These are phyloP conservation scores for Panthera uncia DNA, from an alignment of 2,113 vertebrate genomes.

Conservation along the genomic window DNA sequence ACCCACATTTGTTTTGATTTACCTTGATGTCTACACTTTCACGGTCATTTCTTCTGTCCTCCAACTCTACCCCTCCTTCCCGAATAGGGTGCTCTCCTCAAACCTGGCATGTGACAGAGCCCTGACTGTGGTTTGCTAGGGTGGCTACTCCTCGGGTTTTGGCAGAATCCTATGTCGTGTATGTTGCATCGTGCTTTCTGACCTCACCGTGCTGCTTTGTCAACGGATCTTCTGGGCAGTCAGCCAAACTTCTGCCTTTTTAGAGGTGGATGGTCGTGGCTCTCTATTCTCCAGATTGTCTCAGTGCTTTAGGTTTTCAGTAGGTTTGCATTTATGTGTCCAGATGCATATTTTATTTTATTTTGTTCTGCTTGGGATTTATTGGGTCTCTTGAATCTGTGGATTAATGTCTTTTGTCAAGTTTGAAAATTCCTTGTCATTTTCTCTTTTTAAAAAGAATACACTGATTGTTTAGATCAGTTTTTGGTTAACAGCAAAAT, in stretches of 20 bases:
- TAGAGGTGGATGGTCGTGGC: not conserved
- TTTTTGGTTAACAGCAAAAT: not conserved
- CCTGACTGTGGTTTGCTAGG: not conserved
- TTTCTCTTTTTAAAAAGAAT: not conserved
- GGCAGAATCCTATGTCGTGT: not conserved
- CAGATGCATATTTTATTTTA: not conserved
- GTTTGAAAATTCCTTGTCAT: not conserved
- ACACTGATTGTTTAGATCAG: not conserved
- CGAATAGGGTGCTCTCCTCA: too few relatives aligned
- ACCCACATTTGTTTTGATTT: not conserved
- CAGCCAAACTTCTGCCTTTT: not conserved
- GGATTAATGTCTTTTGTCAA: not conserved
- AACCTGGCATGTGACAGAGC: not conserved
- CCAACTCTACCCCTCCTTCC: not conserved
- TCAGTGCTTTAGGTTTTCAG: not conserved
- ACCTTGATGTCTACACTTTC: accelerated
- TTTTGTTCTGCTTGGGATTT: not conserved
- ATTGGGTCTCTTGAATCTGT: not conserved
- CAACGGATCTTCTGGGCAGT: not conserved
- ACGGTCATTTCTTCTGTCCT: not conserved
- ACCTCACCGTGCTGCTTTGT: not conserved
- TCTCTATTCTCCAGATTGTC: not conserved
- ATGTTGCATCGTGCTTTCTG: not conserved
- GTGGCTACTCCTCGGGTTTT: not conserved
- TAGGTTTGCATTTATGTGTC: not conserved